Evolutionary conservation across 2,888 invertebrate genomes (phyloP), one percentile per base, ranked within the genome.

Genomic region (Lampropteryx suffumata): DNA sequence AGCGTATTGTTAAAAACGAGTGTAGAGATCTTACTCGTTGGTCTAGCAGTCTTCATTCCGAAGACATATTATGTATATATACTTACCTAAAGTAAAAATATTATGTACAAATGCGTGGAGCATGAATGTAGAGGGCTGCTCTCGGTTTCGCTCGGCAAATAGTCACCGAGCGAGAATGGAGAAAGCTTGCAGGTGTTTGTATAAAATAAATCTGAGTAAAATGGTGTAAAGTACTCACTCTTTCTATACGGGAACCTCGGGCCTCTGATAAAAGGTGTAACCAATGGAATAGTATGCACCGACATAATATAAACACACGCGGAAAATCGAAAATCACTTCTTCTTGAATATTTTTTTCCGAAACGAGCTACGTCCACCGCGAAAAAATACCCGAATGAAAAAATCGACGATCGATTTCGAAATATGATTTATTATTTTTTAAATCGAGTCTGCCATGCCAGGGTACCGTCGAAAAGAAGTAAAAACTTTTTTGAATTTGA

Each of bases 161-260:
- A n/a, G n/a, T n/a, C n/a, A n/a, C n/a, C n/a, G n/a, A n/a, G n/a
- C n/a, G n/a, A n/a, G n/a, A n/a, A n/a, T n/a, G n/a, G n/a, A n/a
- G n/a, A n/a, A n/a, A n/a, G n/a, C n/a, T n/a, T n/a, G n/a, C n/a
- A n/a, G n/a, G n/a, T n/a, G n/a, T n/a, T n/a, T n/a, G n/a, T n/a
- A n/a, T n/a, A n/a, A n/a, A n/a, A n/a, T n/a, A n/a, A n/a, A n/a
- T n/a, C n/a, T n/a, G n/a, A n/a, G n/a, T n/a, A n/a, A n/a, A 17
- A 3, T 17, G 2, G 4, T 17, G 17, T 17, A 17, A 21, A 6
- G 24, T 35, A 35, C 90, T 90, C 71, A 90, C 90, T 87, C 62
- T 90, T 89, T 81, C 90, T 82, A 58, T 87, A 88, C 53, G 88
- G 90, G 71, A 88, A 90, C 68, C 89, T 86, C 67, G 90, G 89